These are phyloP conservation scores for Grammatotria lemairii DNA, from an alignment of 2,113 vertebrate species.

Conservation along the genomic window DNA sequence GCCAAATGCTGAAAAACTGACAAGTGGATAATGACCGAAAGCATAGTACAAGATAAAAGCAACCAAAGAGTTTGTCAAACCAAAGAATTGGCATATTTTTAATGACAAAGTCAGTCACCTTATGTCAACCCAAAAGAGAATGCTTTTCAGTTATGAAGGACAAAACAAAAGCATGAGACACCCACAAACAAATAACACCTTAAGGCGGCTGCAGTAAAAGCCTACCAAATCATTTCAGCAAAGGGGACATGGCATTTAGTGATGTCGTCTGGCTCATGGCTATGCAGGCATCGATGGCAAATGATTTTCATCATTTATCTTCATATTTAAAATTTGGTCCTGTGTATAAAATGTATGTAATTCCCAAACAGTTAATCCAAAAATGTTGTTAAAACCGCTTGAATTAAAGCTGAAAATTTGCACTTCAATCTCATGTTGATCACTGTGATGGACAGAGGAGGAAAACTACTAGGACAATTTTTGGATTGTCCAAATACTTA, in stretches of 20 bases:
- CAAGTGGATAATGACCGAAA: neutral
- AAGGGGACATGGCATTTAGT: neutral
- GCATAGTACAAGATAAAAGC: neutral
- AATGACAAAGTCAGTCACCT: neutral
- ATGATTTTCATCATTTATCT: neutral
- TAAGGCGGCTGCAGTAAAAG: neutral
- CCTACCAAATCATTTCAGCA: neutral
- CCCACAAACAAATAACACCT: neutral
- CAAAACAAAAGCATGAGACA: neutral
- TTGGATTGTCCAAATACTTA: neutral
- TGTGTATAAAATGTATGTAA: neutral
- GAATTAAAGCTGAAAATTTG: neutral
- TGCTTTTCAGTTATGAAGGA: neutral
- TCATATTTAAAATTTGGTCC: neutral
- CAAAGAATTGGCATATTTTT: neutral
- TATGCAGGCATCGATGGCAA: neutral
- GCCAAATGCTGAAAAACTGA: neutral
- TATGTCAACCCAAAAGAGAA: neutral
- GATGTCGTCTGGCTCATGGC: neutral
- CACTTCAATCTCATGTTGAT: neutral
- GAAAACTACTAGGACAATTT: neutral
- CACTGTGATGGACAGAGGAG: neutral
- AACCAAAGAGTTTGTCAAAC: neutral
- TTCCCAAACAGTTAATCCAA: neutral
- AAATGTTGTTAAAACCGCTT: neutral